phyloP scores from a whole-genome alignment of 1,140 invertebrate genomes.

The Hyposmocoma kahamanoa region DNA sequence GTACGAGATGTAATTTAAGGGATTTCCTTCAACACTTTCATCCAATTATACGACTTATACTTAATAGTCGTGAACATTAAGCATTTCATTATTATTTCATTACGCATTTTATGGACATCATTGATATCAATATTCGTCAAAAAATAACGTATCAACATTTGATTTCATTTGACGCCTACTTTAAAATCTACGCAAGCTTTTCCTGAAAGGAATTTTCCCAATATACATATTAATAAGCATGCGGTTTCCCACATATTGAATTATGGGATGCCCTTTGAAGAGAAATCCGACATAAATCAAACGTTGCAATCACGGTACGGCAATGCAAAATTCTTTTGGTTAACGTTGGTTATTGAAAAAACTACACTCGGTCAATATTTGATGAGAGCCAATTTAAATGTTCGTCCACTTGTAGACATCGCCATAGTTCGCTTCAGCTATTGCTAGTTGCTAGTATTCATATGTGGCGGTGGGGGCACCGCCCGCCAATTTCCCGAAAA shows the following conservation, averaged over 20 bases:
- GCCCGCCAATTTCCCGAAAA: slow-evolving; percentile 56
- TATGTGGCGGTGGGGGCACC: slow-evolving; percentile 36
- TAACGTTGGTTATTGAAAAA: slow-evolving; percentile 70
- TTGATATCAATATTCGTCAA: no score
- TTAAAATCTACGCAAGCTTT: no score
- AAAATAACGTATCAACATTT: no score
- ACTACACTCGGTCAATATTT: slow-evolving; percentile 71
- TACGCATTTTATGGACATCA: no score
- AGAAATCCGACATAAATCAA: slow-evolving; percentile 53
- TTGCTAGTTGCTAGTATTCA: slow-evolving; percentile 21
- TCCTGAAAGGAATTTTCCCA: no score
- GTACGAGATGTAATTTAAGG: no score
- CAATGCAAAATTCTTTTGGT: slow-evolving; percentile 55
- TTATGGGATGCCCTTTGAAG: slow-evolving; percentile 17
- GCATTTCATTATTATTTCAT: no score
- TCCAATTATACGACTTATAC: no score
- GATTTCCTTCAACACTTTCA: no score
- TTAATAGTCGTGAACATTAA: no score
- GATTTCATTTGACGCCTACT: no score
- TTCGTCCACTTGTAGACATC: slow-evolving; percentile 71
- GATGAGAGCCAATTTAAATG: slow-evolving; percentile 73
- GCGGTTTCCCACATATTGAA: not conserved
- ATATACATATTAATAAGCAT: no score
- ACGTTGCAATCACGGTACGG: slow-evolving; percentile 13
- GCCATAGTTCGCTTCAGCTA: slow-evolving; percentile 57